Percentiles rank a stretch among this genome's conserved stretches.
Conservation (phyloP, 2,113 vertebrate genomes). For the Lates calcarifer region DNA sequence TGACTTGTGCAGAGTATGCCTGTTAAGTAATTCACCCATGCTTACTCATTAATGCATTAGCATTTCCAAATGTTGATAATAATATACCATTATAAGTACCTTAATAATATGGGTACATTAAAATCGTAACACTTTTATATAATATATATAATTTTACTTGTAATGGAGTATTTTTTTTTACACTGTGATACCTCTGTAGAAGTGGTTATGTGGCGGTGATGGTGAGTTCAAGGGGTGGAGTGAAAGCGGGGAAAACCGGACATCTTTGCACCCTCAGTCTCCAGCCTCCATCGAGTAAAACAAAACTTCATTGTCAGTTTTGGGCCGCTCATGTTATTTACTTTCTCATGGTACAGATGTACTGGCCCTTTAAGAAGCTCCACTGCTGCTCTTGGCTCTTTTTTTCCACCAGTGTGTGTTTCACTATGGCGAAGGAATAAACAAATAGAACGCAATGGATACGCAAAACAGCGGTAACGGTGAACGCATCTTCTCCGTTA, state of each 20-base stretch:
- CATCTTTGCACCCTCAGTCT: background rate
- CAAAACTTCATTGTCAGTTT: background rate
- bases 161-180: background rate
- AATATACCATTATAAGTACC: background rate
- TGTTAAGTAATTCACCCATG: background rate
- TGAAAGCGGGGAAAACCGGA: background rate
- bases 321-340: background rate
- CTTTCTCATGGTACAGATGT: background rate
- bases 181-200: background rate
- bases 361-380: constrained; percentile 83
- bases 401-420: constrained; percentile 54
- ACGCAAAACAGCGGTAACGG: constrained; percentile 17
- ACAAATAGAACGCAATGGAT: constrained; percentile 58
- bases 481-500: constrained; percentile 49
- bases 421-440: constrained; percentile 79
- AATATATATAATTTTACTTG: background rate
- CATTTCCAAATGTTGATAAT: background rate
- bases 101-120: background rate
- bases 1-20: background rate
- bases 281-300: background rate
- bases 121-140: background rate
- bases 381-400: constrained; percentile 23
- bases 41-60: background rate
- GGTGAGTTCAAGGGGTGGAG: constrained; percentile 34
- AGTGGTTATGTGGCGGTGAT: background rate